Base-by-base conservation (phyloP, 2,113 vertebrate species). In the Emydura subglobosa region DNA sequence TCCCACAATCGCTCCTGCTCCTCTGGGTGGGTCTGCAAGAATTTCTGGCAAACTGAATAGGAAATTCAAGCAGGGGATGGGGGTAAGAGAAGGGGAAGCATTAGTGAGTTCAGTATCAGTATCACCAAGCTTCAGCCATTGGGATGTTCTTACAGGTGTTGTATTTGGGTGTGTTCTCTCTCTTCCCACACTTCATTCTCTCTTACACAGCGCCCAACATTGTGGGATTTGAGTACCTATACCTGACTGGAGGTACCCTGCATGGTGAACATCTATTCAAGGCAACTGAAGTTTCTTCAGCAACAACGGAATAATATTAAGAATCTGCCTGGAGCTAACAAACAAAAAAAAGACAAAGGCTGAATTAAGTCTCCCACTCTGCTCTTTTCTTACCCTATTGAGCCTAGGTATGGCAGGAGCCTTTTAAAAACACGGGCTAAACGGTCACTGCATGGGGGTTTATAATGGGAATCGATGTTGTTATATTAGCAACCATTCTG, bases 1-100 rank as follows among this genome's bases (percentile, higher is more conserved):
- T 99, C 99, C 96, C 99, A 99, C 83, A 99, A 97, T 31, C 98
- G 98, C 4, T 98, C 98, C 91, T 96, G 98, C 79, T 99, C 96
- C 39, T 98, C 97, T 0, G 98, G 94, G 13, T 97, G 95, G 87
- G 94, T 92, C 88, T 93, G 95, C 90, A 99, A 98, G 97, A 99
- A 99, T 87, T 95, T 98, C 96, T 97, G 98, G 83, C 99, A 99
- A 93, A 99, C 99, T 99, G 96, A 85, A 49, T 6, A 85, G 29
- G 39, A 57, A 91, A 97, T 95, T 85, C 2, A 79, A 96, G 92
- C 22, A 11, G 19, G 42, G 59, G 76, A 84, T 91, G 11, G 49
- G 53, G 27, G 59, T 11, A 68, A 31, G 29, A 9, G n/a, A 92
- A 92, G 50, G 61, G 3, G 22, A 31, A 81, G 13, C 2, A 0